Evolutionary conservation across 2,113 vertebrate genomes (phyloP).

Genomic region (Ailuropoda melanoleuca): DNA sequence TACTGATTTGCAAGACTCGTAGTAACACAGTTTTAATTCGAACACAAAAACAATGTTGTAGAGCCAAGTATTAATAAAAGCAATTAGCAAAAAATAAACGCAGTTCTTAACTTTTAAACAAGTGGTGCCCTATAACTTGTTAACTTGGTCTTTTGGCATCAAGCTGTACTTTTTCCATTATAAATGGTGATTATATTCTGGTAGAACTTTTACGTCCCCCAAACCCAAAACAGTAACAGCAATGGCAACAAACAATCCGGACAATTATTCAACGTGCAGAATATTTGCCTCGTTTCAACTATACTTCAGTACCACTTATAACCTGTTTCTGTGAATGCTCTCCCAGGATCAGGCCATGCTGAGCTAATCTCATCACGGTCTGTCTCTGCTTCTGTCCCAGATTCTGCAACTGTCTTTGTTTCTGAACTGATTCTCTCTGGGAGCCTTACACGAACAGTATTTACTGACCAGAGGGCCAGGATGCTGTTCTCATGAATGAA

Average conservation of each 20-base stretch:
- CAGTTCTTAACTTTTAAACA: background rate
- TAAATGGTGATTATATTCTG: background rate
- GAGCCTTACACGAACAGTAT: background rate
- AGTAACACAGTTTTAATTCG: background rate
- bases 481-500: background rate
- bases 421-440: background rate
- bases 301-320: background rate
- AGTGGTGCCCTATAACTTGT: background rate
- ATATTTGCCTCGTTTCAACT: background rate
- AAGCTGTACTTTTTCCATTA: background rate
- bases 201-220: background rate
- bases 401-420: background rate
- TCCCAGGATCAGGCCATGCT: background rate
- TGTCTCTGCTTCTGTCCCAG: background rate
- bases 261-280: background rate
- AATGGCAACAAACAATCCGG: background rate
- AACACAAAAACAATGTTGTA: background rate
- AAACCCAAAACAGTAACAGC: background rate
- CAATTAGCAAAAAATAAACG: background rate
- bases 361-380: no score
- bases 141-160: background rate
- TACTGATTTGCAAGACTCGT: background rate
- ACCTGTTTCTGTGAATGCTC: background rate
- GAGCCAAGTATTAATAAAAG: background rate
- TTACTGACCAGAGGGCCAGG: background rate